Evolutionary conservation across 2,888 invertebrate species (phyloP).

Genomic region (Pristionchus mayeri): DNA sequence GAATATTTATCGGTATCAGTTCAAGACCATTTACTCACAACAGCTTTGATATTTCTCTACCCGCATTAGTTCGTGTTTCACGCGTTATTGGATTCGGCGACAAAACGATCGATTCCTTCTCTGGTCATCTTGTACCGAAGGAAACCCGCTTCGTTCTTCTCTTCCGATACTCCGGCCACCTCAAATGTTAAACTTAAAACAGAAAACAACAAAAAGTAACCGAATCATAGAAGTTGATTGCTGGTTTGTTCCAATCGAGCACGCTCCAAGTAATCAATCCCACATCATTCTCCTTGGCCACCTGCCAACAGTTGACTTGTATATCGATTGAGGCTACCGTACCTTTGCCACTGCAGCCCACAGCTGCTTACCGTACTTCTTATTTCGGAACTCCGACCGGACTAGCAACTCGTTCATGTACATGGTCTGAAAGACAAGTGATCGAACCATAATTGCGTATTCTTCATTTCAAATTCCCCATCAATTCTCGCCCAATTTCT

Average conservation of each 20-base stretch:
- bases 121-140: background rate
- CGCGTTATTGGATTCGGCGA: background rate
- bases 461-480: too few species aligned
- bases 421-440: slow-evolving; percentile 79
- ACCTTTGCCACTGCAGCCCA: slow-evolving; percentile 84
- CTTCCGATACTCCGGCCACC: background rate
- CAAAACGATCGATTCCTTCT: background rate
- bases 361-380: slow-evolving; percentile 83
- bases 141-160: background rate
- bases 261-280: slow-evolving; percentile 86
- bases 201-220: too few species aligned
- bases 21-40: background rate
- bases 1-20: background rate
- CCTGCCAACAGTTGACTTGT: background rate
- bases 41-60: background rate
- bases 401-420: slow-evolving; percentile 91
- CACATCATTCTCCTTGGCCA: slow-evolving; percentile 53
- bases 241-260: slow-evolving; percentile 86
- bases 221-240: slow-evolving; percentile 83
- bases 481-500: too few species aligned
- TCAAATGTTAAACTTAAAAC: too few species aligned
- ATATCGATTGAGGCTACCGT: background rate
- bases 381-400: slow-evolving; percentile 81
- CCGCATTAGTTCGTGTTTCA: background rate
- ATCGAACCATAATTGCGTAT: too few species aligned